Percentiles rank a stretch among this genome's conserved stretches.
Conservation (phyloP, 1,140 invertebrate genomes). For the Capitella teleta region DNA sequence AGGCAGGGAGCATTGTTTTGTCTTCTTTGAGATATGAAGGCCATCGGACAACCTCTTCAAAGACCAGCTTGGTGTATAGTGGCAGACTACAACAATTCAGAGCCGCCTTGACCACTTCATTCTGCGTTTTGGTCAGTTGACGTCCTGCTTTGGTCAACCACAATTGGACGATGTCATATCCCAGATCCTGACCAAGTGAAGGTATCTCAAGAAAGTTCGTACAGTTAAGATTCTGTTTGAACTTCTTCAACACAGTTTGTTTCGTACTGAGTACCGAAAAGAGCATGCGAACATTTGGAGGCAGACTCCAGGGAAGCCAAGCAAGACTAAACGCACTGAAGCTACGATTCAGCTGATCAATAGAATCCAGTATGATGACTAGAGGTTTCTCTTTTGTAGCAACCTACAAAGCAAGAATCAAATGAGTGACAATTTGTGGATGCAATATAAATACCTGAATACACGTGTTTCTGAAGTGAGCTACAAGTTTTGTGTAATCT, state of each 20-base stretch:
- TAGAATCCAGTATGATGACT: background rate
- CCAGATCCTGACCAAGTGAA: background rate
- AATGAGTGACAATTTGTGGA: too few species aligned
- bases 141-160: background rate
- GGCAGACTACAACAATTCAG: constrained; percentile 23
- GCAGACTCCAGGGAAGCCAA: background rate
- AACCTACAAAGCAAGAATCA: background rate
- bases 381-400: background rate
- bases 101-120: constrained; percentile 10
- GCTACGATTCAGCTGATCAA: background rate
- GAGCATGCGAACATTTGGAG: background rate
- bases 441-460: too few species aligned
- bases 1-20: too few species aligned
- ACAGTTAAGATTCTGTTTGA: background rate
- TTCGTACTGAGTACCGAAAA: background rate
- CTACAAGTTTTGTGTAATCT: background rate
- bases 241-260: constrained; percentile 15
- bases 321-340: background rate
- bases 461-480: background rate
- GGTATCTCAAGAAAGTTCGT: background rate
- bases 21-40: too few species aligned
- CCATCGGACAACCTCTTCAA: constrained; percentile 24
- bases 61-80: constrained; percentile 24
- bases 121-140: background rate
- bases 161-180: background rate